phyloP scores from a whole-genome alignment of 2,113 vertebrate species.

The Apus apus region DNA sequence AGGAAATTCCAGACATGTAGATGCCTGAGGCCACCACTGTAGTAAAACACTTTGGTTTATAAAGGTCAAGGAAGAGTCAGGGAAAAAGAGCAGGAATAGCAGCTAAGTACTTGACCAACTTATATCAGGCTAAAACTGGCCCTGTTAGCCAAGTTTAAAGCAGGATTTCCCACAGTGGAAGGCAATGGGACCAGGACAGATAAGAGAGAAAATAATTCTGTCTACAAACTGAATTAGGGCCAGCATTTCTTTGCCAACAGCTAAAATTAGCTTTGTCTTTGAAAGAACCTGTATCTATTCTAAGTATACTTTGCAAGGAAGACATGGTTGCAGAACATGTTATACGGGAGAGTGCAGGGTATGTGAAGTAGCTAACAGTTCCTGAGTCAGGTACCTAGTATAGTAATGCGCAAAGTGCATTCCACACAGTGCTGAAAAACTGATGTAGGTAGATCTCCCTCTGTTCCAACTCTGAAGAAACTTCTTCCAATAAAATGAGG shows the following conservation, averaged over 20 bases:
- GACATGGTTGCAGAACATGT: not conserved
- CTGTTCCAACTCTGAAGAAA: not conserved
- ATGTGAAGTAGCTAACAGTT: not conserved
- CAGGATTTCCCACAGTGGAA: not conserved
- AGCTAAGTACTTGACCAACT: not conserved
- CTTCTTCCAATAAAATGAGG: not conserved
- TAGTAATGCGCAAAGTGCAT: not conserved
- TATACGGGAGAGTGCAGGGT: not conserved
- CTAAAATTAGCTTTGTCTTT: not conserved
- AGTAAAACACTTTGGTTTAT: conserved; percentile 59
- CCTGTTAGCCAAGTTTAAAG: not conserved
- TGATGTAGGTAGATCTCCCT: not conserved
- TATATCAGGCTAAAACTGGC: not conserved
- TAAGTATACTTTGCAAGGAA: not conserved
- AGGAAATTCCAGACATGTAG: conserved; percentile 68
- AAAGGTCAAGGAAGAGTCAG: conserved; percentile 67
- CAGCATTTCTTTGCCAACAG: not conserved
- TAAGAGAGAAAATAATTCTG: not conserved
- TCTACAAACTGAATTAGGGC: not conserved
- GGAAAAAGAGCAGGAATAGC: conserved; percentile 30
- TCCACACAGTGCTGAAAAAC: not conserved
- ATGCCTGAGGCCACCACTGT: conserved; percentile 37
- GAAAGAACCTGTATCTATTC: not conserved
- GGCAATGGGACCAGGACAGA: not conserved
- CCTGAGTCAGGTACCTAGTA: not conserved